Evolutionary conservation across 2,797 vertebrate genomes (phyloP).

Genomic region (Spinibarbus caldwelli): DNA sequence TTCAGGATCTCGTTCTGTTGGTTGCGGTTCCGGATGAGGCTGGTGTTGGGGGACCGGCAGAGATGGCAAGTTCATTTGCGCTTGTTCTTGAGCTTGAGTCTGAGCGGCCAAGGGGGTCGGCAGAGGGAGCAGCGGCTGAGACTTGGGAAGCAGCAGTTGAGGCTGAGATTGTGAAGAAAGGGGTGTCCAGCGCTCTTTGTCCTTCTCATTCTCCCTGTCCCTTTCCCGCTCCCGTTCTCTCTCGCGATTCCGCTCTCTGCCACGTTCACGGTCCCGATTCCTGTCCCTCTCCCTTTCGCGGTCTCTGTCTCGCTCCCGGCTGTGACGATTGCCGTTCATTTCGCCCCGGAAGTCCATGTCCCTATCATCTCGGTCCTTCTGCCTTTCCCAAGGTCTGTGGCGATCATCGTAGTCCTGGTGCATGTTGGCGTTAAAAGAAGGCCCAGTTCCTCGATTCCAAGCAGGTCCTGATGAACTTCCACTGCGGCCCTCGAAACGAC

Average conservation of each 20-base stretch:
- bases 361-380: conserved; percentile 95
- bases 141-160: conserved; percentile 28
- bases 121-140: conserved; percentile 74
- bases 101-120: conserved; percentile 75
- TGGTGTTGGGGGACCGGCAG: conserved; percentile 55
- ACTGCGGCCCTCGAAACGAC: conserved; percentile 90
- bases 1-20: conserved; percentile 36
- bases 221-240: conserved; percentile 60
- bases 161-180: conserved; percentile 67
- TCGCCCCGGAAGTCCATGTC: conserved; percentile 96
- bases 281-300: conserved; percentile 84
- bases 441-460: conserved; percentile 79
- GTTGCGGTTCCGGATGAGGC: conserved; percentile 25
- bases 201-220: conserved; percentile 71
- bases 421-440: conserved; percentile 84
- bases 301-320: too few species aligned
- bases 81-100: conserved; percentile 53
- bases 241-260: conserved; percentile 57
- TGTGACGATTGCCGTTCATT: conserved; percentile 91
- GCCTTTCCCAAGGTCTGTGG: conserved; percentile 94
- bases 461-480: conserved; percentile 70
- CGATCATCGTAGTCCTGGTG: conserved; percentile 98
- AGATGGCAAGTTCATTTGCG: conserved; percentile 46
- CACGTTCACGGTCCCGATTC: conserved; percentile 72
- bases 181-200: conserved; percentile 69